These are phyloP conservation scores for Ptychadena robeensis DNA, from an alignment of 2,797 vertebrate species.

Conservation along the genomic window DNA sequence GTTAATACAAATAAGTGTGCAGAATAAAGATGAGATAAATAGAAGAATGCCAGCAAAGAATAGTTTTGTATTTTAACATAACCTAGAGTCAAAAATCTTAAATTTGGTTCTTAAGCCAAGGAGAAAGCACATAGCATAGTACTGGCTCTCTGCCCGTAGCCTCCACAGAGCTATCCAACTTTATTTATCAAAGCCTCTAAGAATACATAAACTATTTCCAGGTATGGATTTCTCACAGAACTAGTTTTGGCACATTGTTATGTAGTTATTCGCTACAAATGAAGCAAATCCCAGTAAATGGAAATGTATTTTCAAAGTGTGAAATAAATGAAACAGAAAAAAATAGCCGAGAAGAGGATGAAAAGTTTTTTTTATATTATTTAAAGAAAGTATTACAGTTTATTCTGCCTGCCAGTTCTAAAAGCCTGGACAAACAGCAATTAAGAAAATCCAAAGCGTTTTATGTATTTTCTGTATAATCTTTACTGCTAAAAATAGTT, in stretches of 20 bases:
- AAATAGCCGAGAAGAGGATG: not conserved
- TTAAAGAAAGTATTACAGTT: too few relatives aligned
- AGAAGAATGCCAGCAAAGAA: slow-evolving; percentile 14
- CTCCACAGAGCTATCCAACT: not conserved
- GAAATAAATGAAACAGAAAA: not conserved
- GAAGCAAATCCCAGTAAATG: not conserved
- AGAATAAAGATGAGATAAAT: slow-evolving; percentile 33
- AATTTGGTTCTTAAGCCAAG: not conserved
- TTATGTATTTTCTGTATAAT: not conserved
- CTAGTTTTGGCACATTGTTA: not conserved
- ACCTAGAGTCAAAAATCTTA: slow-evolving; percentile 7
- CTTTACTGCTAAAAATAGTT: not conserved
- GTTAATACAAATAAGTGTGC: slow-evolving; percentile 26
- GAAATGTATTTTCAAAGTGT: not conserved
- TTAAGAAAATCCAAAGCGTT: not conserved
- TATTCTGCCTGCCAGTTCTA: too few relatives aligned
- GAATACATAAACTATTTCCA: not conserved
- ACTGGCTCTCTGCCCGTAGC: not conserved
- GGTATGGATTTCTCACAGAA: not conserved
- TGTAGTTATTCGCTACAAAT: not conserved
- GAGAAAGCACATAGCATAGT: not conserved
- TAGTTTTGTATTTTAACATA: slow-evolving; percentile 27
- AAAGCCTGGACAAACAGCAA: too few relatives aligned
- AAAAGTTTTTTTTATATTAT: too few relatives aligned
- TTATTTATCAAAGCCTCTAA: not conserved